A percentile compares a stretch with the other conserved stretches of the same genome.
Evolutionary conservation across 2,888 invertebrate species (phyloP).

Genomic region (Rhagonycha fulva): DNA sequence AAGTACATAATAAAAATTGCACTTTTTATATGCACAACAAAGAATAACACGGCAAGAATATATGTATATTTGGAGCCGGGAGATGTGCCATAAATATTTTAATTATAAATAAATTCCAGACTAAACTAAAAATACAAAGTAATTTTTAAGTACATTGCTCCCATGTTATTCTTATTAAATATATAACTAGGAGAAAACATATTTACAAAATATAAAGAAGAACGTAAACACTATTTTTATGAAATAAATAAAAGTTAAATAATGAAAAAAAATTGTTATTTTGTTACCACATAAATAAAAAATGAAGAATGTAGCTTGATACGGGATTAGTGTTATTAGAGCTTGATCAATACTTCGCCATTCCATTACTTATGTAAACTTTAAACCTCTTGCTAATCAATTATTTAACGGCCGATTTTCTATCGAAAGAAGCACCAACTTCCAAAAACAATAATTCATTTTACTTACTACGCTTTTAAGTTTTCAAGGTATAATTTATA

Average conservation of each 20-base stretch:
- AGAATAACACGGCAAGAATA: conserved; percentile 19
- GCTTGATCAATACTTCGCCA: conserved; percentile 48
- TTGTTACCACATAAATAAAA: conserved; percentile 46
- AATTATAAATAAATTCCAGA: conserved; percentile 53
- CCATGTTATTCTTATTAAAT: conserved; percentile 30
- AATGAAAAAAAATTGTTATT: conserved; percentile 46
- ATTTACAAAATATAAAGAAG: conserved; percentile 25
- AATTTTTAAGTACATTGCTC: conserved; percentile 50
- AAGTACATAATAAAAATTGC: conserved; percentile 8
- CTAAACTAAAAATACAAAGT: conserved; percentile 51
- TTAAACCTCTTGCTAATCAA: conserved; percentile 48
- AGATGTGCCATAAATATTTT: conserved; percentile 50
- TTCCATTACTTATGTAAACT: conserved; percentile 51
- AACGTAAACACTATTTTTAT: conserved; percentile 32
- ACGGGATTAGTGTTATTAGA: conserved; percentile 50
- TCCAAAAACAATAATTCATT: conserved; percentile 22
- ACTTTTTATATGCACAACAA: conserved; percentile 17
- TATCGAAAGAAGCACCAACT: conserved; percentile 25
- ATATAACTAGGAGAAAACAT: conserved; percentile 22
- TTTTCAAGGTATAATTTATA: conserved; percentile 14
- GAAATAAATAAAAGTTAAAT: conserved; percentile 36
- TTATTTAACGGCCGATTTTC: conserved; percentile 45
- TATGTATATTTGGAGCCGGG: conserved; percentile 40
- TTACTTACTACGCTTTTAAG: conserved; percentile 16
- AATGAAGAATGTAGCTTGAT: conserved; percentile 45